These are phyloP conservation scores for Lophius piscatorius DNA, from an alignment of 2,113 vertebrate species.

Conservation along the genomic window DNA sequence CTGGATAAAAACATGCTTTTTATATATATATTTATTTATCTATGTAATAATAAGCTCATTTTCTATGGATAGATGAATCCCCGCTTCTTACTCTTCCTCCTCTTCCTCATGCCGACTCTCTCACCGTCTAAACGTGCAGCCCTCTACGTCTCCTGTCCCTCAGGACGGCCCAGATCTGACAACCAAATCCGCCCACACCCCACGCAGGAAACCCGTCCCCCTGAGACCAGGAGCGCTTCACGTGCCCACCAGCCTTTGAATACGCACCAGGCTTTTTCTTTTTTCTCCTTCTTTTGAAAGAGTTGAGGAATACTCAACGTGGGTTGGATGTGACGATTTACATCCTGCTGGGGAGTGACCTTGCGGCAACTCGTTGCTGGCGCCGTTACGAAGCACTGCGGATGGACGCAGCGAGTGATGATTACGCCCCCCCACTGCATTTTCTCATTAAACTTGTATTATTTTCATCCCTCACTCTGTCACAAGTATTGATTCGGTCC, in stretches of 20 bases:
- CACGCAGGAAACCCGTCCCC: conserved; percentile 80
- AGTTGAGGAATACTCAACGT: too few relatives aligned
- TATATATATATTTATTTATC: too few relatives aligned
- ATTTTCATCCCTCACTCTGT: conserved; percentile 14
- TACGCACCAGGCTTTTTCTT: too few relatives aligned
- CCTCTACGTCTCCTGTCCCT: conserved; percentile 53
- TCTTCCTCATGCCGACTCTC: neutral
- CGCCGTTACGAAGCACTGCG: neutral
- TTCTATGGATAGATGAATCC: too few relatives aligned
- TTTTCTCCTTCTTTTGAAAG: too few relatives aligned
- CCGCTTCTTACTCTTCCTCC: conserved; percentile 2
- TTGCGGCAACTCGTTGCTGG: conserved; percentile 1
- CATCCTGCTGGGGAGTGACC: neutral
- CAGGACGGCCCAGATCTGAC: conserved; percentile 71
- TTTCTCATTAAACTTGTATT: conserved; percentile 39
- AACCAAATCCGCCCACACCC: conserved; percentile 57
- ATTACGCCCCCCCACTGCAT: neutral
- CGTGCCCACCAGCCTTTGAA: neutral
- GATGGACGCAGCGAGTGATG: neutral
- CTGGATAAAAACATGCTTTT: too few relatives aligned
- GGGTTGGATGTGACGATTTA: neutral
- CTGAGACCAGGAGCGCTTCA: conserved; percentile 24
- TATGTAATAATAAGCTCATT: too few relatives aligned
- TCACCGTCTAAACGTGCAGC: conserved; percentile 45
- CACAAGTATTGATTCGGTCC: conserved; percentile 48